phyloP scores from a whole-genome alignment of 2,113 vertebrate genomes.

The Chroicocephalus ridibundus region DNA sequence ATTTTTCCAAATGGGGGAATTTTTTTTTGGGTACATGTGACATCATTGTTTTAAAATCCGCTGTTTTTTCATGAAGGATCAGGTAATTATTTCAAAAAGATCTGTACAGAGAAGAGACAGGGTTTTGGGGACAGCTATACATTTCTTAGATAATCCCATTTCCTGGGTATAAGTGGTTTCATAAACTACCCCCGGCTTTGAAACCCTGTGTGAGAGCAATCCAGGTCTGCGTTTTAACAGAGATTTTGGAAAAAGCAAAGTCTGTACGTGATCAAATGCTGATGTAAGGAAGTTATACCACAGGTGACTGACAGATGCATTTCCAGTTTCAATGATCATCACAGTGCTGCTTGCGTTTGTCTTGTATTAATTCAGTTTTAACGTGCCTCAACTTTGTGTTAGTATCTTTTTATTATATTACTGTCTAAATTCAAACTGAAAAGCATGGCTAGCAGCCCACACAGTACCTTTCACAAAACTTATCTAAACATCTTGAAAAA shows the following conservation, averaged over 20 bases:
- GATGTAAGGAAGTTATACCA: background rate
- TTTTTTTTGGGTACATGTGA: background rate
- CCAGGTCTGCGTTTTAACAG: background rate
- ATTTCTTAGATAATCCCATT: background rate
- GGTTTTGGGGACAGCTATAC: background rate
- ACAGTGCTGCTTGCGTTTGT: background rate
- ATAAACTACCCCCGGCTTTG: background rate
- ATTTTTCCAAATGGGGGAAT: background rate
- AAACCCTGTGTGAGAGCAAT: background rate
- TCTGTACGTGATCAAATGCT: background rate
- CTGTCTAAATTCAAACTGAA: background rate
- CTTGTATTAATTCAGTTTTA: background rate
- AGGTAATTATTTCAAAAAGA: background rate
- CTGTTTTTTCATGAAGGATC: background rate
- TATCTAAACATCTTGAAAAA: background rate
- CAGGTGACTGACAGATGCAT: background rate
- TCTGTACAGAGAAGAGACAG: background rate
- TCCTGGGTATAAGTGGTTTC: background rate
- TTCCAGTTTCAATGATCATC: background rate
- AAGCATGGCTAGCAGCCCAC: background rate
- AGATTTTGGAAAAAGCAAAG: background rate
- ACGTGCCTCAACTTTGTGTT: background rate
- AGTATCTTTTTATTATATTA: background rate
- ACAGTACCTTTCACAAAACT: background rate
- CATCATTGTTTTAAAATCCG: background rate